These are phyloP conservation scores for Paraplagusia blochii DNA, from an alignment of 2,113 vertebrate genomes.

Conservation along the genomic window DNA sequence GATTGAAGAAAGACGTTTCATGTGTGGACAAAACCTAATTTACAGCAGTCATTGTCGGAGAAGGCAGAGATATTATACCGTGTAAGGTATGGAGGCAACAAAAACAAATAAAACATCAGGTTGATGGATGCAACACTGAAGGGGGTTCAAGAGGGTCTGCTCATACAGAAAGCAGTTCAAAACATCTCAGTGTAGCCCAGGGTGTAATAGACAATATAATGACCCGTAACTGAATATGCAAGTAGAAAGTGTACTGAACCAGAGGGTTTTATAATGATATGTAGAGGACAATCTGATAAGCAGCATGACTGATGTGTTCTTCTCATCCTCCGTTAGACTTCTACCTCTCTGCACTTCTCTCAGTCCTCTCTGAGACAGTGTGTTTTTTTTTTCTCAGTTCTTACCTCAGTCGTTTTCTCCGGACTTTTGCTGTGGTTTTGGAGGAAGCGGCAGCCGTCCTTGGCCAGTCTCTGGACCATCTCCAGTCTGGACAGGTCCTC, in stretches of 20 bases:
- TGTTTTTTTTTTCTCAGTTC: slow-evolving; percentile 34
- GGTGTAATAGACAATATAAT: slow-evolving; percentile 14
- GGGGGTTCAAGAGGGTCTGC: not conserved
- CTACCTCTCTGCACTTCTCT: not conserved
- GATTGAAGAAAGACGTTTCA: slow-evolving; percentile 1
- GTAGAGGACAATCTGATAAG: slow-evolving; percentile 19
- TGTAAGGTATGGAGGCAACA: slow-evolving; percentile 1
- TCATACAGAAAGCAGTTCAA: slow-evolving; percentile 5
- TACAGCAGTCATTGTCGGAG: slow-evolving; percentile 12
- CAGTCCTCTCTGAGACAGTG: slow-evolving; percentile 3
- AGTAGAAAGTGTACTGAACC: slow-evolving; percentile 11
- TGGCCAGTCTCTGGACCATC: slow-evolving; percentile 89
- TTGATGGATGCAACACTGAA: slow-evolving; percentile 36
- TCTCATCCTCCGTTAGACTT: not conserved
- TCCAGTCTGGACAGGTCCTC: slow-evolving; percentile 88
- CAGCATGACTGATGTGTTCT: not conserved
- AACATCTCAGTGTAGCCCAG: not conserved
- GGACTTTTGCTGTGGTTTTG: slow-evolving; percentile 79
- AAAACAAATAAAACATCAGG: slow-evolving; percentile 27
- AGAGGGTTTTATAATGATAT: slow-evolving; percentile 4
- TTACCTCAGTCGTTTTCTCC: slow-evolving; percentile 84
- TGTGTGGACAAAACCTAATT: slow-evolving; percentile 13
- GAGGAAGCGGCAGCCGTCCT: slow-evolving; percentile 85
- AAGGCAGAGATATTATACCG: slow-evolving; percentile 2
- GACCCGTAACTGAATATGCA: slow-evolving; percentile 6